Conservation (phyloP, 2,797 vertebrate genomes). For the Pelochelys cantorii region DNA sequence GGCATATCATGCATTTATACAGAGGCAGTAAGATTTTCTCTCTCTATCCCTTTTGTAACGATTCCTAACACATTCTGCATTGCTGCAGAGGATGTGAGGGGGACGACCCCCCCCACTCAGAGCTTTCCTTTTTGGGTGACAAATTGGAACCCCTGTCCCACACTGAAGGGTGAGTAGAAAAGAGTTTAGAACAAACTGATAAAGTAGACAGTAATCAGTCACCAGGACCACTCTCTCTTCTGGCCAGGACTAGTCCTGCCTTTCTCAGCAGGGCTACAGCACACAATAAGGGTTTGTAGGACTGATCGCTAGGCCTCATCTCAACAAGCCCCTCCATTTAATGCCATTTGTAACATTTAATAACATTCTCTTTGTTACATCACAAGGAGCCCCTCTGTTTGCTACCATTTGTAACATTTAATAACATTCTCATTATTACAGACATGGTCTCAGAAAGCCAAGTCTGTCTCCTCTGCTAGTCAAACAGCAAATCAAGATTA, state of each 20-base stretch:
- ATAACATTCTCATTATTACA: neutral
- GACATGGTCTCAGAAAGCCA: neutral
- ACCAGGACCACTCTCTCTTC: neutral
- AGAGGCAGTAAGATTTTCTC: no score
- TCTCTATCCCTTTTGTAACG: no score
- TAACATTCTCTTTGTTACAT: neutral
- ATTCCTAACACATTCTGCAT: no score
- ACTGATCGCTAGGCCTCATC: neutral
- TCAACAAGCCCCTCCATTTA: neutral
- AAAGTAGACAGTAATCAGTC: neutral
- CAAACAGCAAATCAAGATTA: neutral
- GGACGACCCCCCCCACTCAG: neutral
- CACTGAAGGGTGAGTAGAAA: neutral
- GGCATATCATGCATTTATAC: no score
- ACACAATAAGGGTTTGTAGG: no score
- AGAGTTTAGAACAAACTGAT: neutral
- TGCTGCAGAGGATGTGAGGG: neutral
- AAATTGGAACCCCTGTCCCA: neutral
- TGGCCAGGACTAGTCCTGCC: neutral
- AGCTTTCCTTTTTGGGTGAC: neutral
- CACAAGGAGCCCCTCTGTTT: neutral
- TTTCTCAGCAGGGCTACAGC: neutral
- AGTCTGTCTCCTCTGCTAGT: neutral
- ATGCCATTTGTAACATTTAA: neutral
- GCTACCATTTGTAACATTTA: neutral